These are phyloP conservation scores for Enteromius unitaeniatus DNA, from an alignment of 2,797 vertebrate species.

Conservation along the genomic window DNA sequence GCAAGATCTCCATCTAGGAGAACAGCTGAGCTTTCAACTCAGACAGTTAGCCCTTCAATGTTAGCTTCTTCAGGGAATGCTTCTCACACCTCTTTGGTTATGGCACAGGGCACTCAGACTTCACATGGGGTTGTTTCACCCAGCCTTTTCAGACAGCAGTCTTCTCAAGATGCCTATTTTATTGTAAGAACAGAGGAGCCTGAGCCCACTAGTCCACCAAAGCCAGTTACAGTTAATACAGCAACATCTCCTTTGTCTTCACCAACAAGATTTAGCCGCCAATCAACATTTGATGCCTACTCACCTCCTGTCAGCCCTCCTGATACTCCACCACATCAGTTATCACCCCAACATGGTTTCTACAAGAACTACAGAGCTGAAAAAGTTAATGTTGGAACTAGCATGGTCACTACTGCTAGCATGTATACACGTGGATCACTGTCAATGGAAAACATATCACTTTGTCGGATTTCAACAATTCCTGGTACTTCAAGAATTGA, in stretches of 20 bases:
- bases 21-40: constrained; percentile 92
- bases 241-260: constrained; percentile 90
- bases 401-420: constrained; percentile 79
- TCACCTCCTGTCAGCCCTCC: constrained; percentile 83
- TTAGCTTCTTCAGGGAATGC: constrained; percentile 69
- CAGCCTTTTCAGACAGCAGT: constrained; percentile 85
- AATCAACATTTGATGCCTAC: constrained; percentile 84
- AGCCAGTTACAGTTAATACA: constrained; percentile 84
- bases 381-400: constrained; percentile 83
- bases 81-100: constrained; percentile 79
- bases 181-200: constrained; percentile 83
- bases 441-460: constrained; percentile 95
- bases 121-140: constrained; percentile 82
- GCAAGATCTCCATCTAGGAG: constrained; percentile 79
- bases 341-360: constrained; percentile 79
- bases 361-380: constrained; percentile 81
- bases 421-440: constrained; percentile 89
- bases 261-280: constrained; percentile 86
- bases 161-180: constrained; percentile 88
- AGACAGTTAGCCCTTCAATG: constrained; percentile 83
- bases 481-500: constrained; percentile 94
- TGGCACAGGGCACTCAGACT: constrained; percentile 92
- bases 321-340: constrained; percentile 84
- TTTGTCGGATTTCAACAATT: constrained; percentile 94
- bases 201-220: constrained; percentile 85